Evolutionary conservation across 2,797 vertebrate species (phyloP).

Genomic region (Macropodus opercularis): DNA sequence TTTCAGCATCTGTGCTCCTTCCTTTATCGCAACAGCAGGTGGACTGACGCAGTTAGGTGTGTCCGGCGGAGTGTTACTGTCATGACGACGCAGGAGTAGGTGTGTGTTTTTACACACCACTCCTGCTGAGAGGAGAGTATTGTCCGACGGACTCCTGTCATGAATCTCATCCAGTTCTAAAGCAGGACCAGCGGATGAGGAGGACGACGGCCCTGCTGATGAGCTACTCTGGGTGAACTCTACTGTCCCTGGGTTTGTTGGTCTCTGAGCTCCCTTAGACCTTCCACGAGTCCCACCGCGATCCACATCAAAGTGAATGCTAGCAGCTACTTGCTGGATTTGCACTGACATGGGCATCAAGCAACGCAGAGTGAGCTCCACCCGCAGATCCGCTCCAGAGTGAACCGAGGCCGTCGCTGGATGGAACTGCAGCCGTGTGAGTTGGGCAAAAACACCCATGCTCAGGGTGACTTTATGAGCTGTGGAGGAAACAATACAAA

Average conservation of each 20-base stretch:
- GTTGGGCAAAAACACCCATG: constrained; percentile 89
- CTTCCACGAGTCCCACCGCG: constrained; percentile 85
- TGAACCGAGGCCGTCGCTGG: constrained; percentile 90
- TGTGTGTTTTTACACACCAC: constrained; percentile 95
- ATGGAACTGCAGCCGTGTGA: constrained; percentile 87
- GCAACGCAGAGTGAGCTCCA: constrained; percentile 88
- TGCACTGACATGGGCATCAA: constrained; percentile 89
- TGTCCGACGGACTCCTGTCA: constrained; percentile 91
- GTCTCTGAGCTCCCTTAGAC: constrained; percentile 81
- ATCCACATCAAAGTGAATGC: constrained; percentile 89
- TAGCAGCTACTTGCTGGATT: constrained; percentile 87
- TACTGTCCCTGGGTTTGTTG: constrained; percentile 83
- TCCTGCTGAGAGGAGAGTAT: constrained; percentile 85
- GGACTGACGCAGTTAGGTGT: constrained; percentile 67
- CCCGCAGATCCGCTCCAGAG: constrained; percentile 86
- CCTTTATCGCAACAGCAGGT: constrained; percentile 81
- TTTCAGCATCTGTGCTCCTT: constrained; percentile 85
- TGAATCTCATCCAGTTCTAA: constrained; percentile 90
- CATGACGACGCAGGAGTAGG: constrained; percentile 87
- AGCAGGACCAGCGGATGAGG: constrained; percentile 47
- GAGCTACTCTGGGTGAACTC: constrained; percentile 77
- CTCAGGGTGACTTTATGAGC: constrained; percentile 84
- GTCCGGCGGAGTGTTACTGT: constrained; percentile 84
- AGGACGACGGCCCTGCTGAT: constrained; percentile 59
- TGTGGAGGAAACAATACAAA: constrained; percentile 46